Percentiles rank a stretch among this genome's conserved stretches.
phyloP scores from a whole-genome alignment of 2,797 vertebrate genomes.

The Acanthis flammea region DNA sequence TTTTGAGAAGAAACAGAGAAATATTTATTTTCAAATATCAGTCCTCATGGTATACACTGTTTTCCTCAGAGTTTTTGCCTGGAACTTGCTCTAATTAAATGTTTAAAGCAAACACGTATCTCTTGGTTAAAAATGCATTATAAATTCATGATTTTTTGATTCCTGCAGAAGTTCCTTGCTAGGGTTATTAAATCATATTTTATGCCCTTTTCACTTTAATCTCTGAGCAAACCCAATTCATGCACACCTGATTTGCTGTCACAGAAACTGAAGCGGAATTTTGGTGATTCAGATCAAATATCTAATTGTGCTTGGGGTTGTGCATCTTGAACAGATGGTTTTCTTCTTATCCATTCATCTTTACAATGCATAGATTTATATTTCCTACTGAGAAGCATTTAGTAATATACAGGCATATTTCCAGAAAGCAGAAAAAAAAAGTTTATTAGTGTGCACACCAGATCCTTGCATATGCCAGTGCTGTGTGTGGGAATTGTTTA shows the following conservation, averaged over 20 bases:
- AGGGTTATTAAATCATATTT: not conserved
- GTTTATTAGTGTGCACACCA: not conserved
- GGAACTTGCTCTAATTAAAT: not conserved
- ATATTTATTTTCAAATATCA: not conserved
- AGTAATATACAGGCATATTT: not conserved
- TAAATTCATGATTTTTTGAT: not conserved
- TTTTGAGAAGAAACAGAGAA: not conserved
- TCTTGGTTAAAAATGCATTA: not conserved
- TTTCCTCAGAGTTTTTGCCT: not conserved
- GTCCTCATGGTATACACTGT: rapidly evolving
- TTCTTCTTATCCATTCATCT: not conserved
- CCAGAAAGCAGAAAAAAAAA: not conserved
- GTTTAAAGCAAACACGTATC: not conserved
- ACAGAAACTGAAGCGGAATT: not conserved
- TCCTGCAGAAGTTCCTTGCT: not conserved
- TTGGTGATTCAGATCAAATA: not conserved
- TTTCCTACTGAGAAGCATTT: not conserved
- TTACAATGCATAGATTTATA: not conserved
- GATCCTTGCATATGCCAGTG: not conserved
- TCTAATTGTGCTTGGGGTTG: not conserved
- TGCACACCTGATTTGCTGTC: not conserved
- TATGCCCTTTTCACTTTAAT: not conserved
- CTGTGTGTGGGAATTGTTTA: not conserved
- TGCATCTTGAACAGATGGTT: not conserved
- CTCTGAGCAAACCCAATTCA: not conserved